These are phyloP conservation scores for Falco cherrug DNA, from an alignment of 2,797 vertebrate species.

Conservation along the genomic window DNA sequence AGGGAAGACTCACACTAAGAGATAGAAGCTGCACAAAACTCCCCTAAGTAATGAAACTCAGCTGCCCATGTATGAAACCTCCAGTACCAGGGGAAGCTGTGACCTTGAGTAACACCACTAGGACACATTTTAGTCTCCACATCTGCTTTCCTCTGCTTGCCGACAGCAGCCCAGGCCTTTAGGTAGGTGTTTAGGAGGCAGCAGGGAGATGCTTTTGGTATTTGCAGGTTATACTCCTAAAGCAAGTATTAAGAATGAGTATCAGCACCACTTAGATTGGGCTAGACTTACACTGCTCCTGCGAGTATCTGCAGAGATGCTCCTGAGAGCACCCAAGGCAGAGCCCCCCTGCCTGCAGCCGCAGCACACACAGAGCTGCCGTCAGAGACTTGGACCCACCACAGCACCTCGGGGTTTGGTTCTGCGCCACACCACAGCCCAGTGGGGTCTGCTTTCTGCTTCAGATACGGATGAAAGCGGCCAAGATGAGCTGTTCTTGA, in stretches of 20 bases:
- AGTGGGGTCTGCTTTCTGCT: background rate
- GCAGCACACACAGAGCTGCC: background rate
- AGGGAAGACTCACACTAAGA: background rate
- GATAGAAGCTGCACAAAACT: background rate
- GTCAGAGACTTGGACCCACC: rapidly evolving
- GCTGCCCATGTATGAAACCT: background rate
- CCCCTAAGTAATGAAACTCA: background rate
- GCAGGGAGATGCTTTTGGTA: background rate
- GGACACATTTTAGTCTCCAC: background rate
- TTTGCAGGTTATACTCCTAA: background rate
- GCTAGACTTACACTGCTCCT: background rate
- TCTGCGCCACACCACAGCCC: background rate
- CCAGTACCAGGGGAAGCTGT: background rate
- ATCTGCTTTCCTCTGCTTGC: background rate
- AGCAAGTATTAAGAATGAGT: background rate
- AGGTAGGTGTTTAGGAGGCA: background rate
- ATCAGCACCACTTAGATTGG: background rate
- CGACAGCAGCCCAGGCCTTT: background rate
- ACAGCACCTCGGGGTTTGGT: rapidly evolving
- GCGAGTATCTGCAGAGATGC: background rate
- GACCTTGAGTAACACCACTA: slow-evolving; percentile 19
- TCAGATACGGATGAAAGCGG: background rate
- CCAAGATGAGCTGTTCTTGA: background rate
- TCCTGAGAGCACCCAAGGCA: background rate
- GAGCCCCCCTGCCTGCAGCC: background rate